Conservation (phyloP, 2,888 invertebrate genomes). For the Agrotis ipsilon region DNA sequence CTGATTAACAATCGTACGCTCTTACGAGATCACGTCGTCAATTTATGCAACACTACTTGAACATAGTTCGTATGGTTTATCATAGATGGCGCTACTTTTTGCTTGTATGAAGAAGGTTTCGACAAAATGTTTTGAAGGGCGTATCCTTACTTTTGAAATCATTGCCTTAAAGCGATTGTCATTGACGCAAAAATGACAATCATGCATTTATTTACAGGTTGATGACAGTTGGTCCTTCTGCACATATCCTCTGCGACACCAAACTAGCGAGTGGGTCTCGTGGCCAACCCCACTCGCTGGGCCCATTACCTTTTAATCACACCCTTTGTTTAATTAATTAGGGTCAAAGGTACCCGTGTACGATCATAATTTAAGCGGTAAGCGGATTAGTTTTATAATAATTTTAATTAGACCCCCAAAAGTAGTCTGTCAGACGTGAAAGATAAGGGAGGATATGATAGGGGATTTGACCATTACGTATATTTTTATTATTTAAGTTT, state of each 20-base stretch:
- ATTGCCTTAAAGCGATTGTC: too few species aligned
- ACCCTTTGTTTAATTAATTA: constrained; percentile 85
- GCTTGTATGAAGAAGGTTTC: too few species aligned
- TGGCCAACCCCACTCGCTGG: constrained; percentile 73
- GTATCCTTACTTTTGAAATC: too few species aligned
- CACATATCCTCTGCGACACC: background rate
- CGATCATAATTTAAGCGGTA: constrained; percentile 77
- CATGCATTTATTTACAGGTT: background rate
- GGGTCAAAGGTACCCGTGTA: constrained; percentile 77
- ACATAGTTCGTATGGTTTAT: too few species aligned
- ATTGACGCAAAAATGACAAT: too few species aligned
- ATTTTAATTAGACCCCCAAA: constrained; percentile 74
- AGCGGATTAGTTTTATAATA: constrained; percentile 80
- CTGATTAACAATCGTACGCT: too few species aligned
- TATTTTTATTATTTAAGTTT: too few species aligned
- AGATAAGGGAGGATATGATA: background rate
- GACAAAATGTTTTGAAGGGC: too few species aligned
- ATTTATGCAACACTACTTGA: too few species aligned
- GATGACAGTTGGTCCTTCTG: constrained; percentile 29
- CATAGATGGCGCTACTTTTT: too few species aligned
- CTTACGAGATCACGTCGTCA: too few species aligned
- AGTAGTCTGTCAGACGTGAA: constrained; percentile 35
- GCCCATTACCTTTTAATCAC: constrained; percentile 83
- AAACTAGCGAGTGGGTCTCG: constrained; percentile 64
- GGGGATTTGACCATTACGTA: too few species aligned